Conservation (phyloP, 2,113 vertebrate species). For the Aphyosemion australe region DNA sequence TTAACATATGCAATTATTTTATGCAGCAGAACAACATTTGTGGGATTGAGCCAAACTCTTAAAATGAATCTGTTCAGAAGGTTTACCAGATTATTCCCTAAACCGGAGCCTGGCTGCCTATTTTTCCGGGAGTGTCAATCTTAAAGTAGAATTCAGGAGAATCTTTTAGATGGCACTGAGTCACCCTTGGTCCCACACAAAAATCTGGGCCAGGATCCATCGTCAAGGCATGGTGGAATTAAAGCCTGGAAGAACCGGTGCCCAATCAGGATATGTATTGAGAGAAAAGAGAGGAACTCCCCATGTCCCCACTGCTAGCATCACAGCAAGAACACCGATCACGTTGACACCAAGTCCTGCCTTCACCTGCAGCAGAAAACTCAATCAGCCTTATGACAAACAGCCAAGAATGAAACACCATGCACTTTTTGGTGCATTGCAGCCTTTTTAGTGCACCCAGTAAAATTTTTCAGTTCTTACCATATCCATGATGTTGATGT, state of each 20-base stretch:
- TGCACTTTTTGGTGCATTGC: too few species aligned
- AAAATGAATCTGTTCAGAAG: too few species aligned
- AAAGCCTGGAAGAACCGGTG: slow-evolving; percentile 45
- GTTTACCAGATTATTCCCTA: not conserved
- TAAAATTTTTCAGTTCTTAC: slow-evolving; percentile 70
- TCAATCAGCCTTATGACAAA: not conserved
- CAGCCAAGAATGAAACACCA: too few species aligned
- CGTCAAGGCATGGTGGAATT: slow-evolving; percentile 77
- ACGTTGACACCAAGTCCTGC: slow-evolving; percentile 90
- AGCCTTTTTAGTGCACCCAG: too few species aligned
- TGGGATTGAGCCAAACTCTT: too few species aligned
- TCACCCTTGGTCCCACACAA: not conserved
- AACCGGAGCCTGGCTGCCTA: not conserved
- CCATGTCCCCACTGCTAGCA: slow-evolving; percentile 88
- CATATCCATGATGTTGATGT: slow-evolving; percentile 87
- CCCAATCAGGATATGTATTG: slow-evolving; percentile 87
- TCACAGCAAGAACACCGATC: slow-evolving; percentile 84
- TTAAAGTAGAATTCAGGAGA: not conserved
- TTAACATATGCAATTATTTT: too few species aligned
- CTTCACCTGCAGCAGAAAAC: slow-evolving; percentile 83
- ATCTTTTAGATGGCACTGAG: not conserved
- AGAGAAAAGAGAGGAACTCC: slow-evolving; percentile 84
- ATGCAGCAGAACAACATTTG: too few species aligned
- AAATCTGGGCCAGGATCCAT: not conserved
- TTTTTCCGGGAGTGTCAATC: not conserved